Evolutionary conservation across 1,140 invertebrate genomes (phyloP), one percentile per base, ranked within the genome.

Genomic region (Drosophila bocqueti): DNA sequence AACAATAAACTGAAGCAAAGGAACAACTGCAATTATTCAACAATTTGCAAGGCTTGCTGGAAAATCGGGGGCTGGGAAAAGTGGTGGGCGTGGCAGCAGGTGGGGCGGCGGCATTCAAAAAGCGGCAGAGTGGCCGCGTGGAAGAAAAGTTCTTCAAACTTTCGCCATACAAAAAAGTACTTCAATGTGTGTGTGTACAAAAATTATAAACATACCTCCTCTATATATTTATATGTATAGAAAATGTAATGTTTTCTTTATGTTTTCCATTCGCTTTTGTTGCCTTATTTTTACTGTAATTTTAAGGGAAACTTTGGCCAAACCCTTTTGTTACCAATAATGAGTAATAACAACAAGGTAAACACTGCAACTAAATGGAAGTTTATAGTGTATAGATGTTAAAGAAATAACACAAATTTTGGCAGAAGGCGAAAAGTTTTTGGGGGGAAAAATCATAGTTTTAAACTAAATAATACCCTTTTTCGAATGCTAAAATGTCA

Each of bases 21-120:
- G 65, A 83, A 79, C 80, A 86, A 86, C 63, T 79, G 74, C 84
- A 89, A 84, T 89, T 89, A 90, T 89, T 89, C 78, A 84, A 89
- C 84, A 89, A 89, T 87, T 87, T 87, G 84, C 67, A 57, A 71
- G 76, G 76, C 59, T 49, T 40, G 68, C 66, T 71, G 50, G 38
- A n/a, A 57, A 72, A 54, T 18, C 18, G 38, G 46, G 13, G 21
- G 15, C 16, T 16, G 18, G 26, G 34, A 26, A 40, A 26, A 40
- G 24, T 15, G 21, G 65, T 36, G 29, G 38, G 18, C 36, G 62
- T 36, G 43, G 34, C 45, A 50, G 34, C 34, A 47, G 65, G 36
- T 42, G 45, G 42, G 34, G 49, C n/a, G 29, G 31, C 34, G 62
- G 36, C 65, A 31, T 21, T 21, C 36, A 13, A 24, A 26, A 50